These are phyloP conservation scores for Drosophila insularis DNA, from an alignment of 1,140 invertebrate genomes.

Conservation along the genomic window DNA sequence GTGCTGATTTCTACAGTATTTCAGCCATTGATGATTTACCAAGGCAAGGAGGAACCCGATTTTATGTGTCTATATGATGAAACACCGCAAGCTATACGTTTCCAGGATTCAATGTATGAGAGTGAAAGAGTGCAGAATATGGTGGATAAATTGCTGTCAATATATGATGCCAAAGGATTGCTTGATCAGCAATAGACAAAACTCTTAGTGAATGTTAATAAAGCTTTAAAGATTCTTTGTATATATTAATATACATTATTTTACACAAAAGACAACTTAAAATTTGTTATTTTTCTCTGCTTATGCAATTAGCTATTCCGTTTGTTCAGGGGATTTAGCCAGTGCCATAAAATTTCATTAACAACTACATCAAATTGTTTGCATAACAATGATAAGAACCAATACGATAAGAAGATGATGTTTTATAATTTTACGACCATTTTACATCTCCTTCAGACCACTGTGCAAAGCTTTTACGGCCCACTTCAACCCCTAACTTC, in stretches of 20 bases:
- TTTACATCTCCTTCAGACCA: constrained; percentile 14
- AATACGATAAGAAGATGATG: neutral
- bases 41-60: constrained; percentile 46
- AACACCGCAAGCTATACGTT: constrained; percentile 39
- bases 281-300: neutral
- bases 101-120: constrained; percentile 50
- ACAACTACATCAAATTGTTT: neutral
- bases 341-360: neutral
- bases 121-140: constrained; percentile 30
- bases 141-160: constrained; percentile 41
- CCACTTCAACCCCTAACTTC: constrained; percentile 49
- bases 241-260: too few species aligned
- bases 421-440: neutral
- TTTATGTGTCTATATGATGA: constrained; percentile 44
- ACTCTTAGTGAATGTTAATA: neutral
- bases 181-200: constrained; percentile 49
- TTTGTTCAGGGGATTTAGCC: neutral
- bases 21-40: constrained; percentile 53
- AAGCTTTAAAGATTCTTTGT: neutral
- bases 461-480: constrained; percentile 59
- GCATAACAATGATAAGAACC: neutral
- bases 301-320: neutral
- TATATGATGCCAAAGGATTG: constrained; percentile 59
- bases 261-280: neutral
- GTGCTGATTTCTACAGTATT: constrained; percentile 33